A percentile compares a stretch with the other conserved stretches of the same genome.
Conservation (phyloP, 2,113 vertebrate species). For the Scomber japonicus region DNA sequence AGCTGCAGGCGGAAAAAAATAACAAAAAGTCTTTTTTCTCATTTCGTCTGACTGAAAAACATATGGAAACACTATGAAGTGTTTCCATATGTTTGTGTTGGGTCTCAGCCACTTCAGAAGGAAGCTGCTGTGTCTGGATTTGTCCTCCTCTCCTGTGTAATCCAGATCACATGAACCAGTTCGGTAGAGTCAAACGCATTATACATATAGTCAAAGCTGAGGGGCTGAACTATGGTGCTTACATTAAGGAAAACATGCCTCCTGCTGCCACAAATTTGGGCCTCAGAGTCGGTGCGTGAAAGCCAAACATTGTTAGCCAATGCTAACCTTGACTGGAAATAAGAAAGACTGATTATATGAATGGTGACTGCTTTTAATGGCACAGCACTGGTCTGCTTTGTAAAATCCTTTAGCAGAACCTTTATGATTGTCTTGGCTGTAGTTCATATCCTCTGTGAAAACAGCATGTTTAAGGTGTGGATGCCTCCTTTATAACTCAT, state of each 20-base stretch:
- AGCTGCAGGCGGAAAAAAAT: not conserved
- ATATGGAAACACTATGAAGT: not conserved
- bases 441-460: conserved; percentile 31
- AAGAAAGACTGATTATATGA: not conserved
- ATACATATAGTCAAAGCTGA: not conserved
- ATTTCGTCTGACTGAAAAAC: not conserved
- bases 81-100: conserved; percentile 39
- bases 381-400: too few relatives aligned
- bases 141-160: conserved; percentile 4
- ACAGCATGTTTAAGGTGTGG: conserved; percentile 6
- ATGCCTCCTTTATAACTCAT: conserved; percentile 11
- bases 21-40: not conserved
- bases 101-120: not conserved
- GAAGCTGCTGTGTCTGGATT: not conserved
- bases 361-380: not conserved
- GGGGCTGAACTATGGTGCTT: not conserved
- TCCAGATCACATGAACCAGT: conserved; percentile 14
- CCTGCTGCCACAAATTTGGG: not conserved
- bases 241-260: not conserved
- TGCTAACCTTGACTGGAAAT: not conserved
- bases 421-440: not conserved
- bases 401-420: too few relatives aligned
- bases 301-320: conserved; percentile 11
- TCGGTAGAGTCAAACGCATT: not conserved
- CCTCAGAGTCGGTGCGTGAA: not conserved